Evolutionary conservation across 2,888 invertebrate genomes (phyloP).

Genomic region (Eupithecia insigniata): DNA sequence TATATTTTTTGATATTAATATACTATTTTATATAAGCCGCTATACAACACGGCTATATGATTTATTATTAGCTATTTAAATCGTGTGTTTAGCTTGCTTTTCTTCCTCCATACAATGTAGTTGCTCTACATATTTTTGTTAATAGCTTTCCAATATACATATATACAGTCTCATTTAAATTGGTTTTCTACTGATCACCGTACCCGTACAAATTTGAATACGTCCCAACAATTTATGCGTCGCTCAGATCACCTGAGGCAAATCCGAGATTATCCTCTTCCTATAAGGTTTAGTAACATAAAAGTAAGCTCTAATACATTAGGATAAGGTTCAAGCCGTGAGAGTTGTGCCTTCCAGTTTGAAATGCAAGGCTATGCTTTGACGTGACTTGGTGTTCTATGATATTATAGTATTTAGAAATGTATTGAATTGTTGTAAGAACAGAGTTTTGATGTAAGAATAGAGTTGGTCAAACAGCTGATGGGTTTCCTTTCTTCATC

Average conservation of each 20-base stretch:
- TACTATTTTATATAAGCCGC: not conserved
- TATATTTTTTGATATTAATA: too few species aligned
- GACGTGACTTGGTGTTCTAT: not conserved
- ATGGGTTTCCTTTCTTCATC: too few species aligned
- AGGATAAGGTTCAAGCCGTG: not conserved
- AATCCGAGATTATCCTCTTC: conserved; percentile 4
- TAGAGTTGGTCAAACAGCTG: too few species aligned
- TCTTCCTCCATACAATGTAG: not conserved
- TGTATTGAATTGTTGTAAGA: not conserved
- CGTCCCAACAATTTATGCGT: conserved; percentile 62
- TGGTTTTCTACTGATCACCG: conserved; percentile 33
- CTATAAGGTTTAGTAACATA: not conserved
- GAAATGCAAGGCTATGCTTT: not conserved
- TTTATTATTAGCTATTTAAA: too few species aligned
- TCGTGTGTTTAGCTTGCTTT: too few species aligned
- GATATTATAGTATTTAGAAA: not conserved
- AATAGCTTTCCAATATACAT: conserved; percentile 10
- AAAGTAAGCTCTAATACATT: not conserved
- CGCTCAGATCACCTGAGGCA: conserved; percentile 61
- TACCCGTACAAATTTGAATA: conserved; percentile 57
- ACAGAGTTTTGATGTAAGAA: not conserved
- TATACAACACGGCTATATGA: too few species aligned
- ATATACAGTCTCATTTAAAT: conserved; percentile 14
- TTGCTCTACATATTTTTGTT: not conserved
- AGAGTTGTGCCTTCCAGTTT: not conserved